A percentile compares a stretch with the other conserved stretches of the same genome.
Evolutionary conservation across 2,113 vertebrate genomes (phyloP).

Genomic region (Numida meleagris): DNA sequence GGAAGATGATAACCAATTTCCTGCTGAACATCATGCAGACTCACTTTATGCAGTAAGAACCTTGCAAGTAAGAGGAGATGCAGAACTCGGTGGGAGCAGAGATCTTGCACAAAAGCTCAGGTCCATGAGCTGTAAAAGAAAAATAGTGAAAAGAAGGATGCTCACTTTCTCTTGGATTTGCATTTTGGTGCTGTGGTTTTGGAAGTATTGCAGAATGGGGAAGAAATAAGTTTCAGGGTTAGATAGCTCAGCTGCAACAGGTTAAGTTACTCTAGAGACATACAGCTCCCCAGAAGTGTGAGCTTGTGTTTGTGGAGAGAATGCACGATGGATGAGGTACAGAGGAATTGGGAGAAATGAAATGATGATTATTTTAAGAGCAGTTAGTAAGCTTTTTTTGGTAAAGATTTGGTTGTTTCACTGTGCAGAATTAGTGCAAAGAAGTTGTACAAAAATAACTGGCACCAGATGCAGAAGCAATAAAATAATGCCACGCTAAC

Average conservation of each 20-base stretch:
- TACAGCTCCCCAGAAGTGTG: not conserved
- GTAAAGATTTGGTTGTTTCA: not conserved
- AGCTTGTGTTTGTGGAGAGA: not conserved
- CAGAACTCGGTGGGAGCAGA: not conserved
- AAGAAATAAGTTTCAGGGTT: not conserved
- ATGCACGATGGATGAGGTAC: not conserved
- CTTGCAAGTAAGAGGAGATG: not conserved
- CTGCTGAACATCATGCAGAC: not conserved
- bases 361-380: not conserved
- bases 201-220: not conserved
- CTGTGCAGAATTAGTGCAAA: not conserved
- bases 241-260: not conserved
- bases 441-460: not conserved
- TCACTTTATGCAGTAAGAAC: not conserved
- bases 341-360: not conserved
- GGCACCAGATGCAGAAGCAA: not conserved
- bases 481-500: not conserved
- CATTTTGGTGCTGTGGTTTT: not conserved
- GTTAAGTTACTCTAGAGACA: not conserved
- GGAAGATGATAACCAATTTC: not conserved
- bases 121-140: not conserved
- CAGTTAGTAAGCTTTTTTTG: not conserved
- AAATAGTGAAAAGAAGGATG: not conserved
- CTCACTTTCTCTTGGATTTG: not conserved
- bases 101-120: not conserved